Percentiles rank a stretch among this genome's conserved stretches.
These are phyloP conservation scores for Lanius ludovicianus DNA, from an alignment of 2,113 vertebrate genomes.

Conservation along the genomic window DNA sequence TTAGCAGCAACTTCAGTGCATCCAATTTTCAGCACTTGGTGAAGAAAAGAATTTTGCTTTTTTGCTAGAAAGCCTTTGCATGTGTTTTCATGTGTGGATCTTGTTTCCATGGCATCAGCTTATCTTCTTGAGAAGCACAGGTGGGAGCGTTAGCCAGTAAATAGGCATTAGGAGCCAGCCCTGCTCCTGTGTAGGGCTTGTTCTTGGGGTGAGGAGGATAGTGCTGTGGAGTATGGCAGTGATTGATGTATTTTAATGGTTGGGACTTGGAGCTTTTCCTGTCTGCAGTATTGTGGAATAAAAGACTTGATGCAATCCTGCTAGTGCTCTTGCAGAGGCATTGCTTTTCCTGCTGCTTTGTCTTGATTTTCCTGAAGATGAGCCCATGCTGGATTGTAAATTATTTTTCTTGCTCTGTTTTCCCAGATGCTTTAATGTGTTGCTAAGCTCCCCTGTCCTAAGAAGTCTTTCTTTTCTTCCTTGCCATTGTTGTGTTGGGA, in stretches of 20 bases:
- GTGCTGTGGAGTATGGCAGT: not conserved
- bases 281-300: not conserved
- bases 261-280: not conserved
- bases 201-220: not conserved
- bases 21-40: not conserved
- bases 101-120: constrained; percentile 61
- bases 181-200: not conserved
- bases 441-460: not conserved
- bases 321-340: not conserved
- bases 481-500: not conserved
- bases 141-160: constrained; percentile 7
- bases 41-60: not conserved
- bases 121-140: not conserved
- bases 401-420: not conserved
- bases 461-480: not conserved
- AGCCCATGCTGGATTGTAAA: not conserved
- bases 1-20: not conserved
- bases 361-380: not conserved
- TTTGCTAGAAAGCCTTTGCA: not conserved
- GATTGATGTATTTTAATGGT: not conserved
- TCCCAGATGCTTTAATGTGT: not conserved
- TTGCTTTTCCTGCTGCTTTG: not conserved
- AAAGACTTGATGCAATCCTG: not conserved
- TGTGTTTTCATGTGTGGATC: not conserved
- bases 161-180: not conserved